Base-by-base conservation (phyloP, 2,888 invertebrate species). In the Trissoscelio sp. region DNA sequence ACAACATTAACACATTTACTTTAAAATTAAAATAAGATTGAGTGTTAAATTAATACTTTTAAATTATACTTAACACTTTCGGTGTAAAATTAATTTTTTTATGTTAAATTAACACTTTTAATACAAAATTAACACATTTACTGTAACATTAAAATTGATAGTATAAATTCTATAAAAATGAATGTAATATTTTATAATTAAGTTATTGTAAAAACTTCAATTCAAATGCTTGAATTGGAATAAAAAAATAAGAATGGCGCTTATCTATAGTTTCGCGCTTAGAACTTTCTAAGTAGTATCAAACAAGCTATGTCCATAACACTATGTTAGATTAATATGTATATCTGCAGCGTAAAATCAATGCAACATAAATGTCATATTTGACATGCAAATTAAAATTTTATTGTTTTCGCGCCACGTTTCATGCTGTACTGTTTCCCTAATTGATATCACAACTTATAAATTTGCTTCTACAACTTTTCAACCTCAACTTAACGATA, bases 291-390 rank as follows among this genome's bases (percentile, higher is more conserved):
- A 20, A 64, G 14, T 16, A 20, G 34, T 14, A 37, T 64, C 46
- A 64, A 60, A 62, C 46, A 51, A 51, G 20, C 12, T 24, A 64
- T 9, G 46, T 22, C 34, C 62, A 5, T 48, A 64, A 51, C 42
- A 16, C 12, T 20, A 14, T 22, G 22, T 37, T 48, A 20, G 14
- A 64, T 37, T 48, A 51, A 51, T 37, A 37, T 51, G 37, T 64
- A 64, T 22, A 37, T 64, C 28, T 64, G 48, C 34, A 24, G 37
- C n/a, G 22, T 42, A 67, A 67, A 67, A 67, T 67, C 67, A 67
- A 67, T 67, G 53, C 39, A 20, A 16, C 24, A 22, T 67, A 67
- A 67, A 67, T 67, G 67, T 67, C 67, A 44, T 22, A 55, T 67
- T 67, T 55, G 53, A 55, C 44, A 31, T 44, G 42, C n/a, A 55